These are phyloP conservation scores for Stegodyphus mimosarum DNA, from an alignment of 1,140 invertebrate genomes.

Conservation along the genomic window DNA sequence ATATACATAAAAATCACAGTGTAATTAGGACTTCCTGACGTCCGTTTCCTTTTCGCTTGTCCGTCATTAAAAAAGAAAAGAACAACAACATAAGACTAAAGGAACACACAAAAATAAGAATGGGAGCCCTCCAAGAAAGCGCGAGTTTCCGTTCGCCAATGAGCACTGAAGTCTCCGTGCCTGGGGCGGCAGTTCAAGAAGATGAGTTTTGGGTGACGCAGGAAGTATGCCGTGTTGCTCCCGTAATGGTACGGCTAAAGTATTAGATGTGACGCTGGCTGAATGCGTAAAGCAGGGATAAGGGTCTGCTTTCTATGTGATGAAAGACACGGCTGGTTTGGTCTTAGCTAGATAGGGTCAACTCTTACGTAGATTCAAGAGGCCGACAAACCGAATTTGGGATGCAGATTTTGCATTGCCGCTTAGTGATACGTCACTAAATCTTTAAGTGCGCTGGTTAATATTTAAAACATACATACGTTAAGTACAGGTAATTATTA, in stretches of 20 bases:
- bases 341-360: too few relatives aligned
- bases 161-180: too few relatives aligned
- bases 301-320: too few relatives aligned
- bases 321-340: too few relatives aligned
- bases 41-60: slow-evolving; percentile 32
- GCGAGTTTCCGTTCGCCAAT: slow-evolving; percentile 19
- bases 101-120: not conserved
- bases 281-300: not conserved
- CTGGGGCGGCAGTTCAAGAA: too few relatives aligned
- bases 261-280: slow-evolving; percentile 19
- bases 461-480: too few relatives aligned
- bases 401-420: too few relatives aligned
- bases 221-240: slow-evolving; percentile 51
- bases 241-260: slow-evolving; percentile 49
- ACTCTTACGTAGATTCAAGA: too few relatives aligned
- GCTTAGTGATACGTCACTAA: too few relatives aligned
- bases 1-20: not conserved
- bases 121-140: not conserved
- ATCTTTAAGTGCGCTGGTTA: too few relatives aligned
- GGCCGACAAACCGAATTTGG: too few relatives aligned
- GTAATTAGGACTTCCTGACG: slow-evolving; percentile 45
- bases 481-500: too few relatives aligned
- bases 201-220: slow-evolving; percentile 32
- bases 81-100: not conserved
- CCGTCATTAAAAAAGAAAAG: not conserved